Evolutionary conservation across 1,140 invertebrate species (phyloP).

Genomic region (Scylla paramamosain): DNA sequence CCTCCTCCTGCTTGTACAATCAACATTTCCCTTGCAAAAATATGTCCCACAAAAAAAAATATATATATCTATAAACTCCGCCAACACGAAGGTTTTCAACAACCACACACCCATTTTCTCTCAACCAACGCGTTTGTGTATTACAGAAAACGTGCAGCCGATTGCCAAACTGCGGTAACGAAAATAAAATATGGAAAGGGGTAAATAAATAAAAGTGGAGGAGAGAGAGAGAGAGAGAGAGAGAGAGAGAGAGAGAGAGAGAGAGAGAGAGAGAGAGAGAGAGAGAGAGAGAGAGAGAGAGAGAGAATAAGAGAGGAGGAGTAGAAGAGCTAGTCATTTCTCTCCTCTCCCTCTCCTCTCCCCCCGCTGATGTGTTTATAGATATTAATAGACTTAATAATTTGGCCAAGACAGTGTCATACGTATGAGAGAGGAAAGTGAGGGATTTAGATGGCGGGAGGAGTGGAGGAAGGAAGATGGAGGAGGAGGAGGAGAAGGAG

Average conservation of each 20-base stretch:
- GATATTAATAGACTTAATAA: conserved; percentile 4
- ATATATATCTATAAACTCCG: no score
- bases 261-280: neutral
- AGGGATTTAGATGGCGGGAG: neutral
- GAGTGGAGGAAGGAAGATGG: neutral
- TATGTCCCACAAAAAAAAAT: no score
- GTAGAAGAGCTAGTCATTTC: neutral
- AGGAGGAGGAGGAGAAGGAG: neutral
- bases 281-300: neutral
- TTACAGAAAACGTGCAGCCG: neutral
- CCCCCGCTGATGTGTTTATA: neutral
- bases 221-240: neutral
- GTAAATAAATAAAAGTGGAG: neutral
- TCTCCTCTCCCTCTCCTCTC: neutral
- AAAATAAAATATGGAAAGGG: neutral
- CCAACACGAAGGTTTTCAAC: neutral
- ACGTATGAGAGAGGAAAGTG: neutral
- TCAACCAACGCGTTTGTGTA: neutral
- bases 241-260: neutral
- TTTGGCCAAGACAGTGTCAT: neutral
- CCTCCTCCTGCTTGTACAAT: no score
- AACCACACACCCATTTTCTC: neutral
- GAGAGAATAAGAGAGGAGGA: neutral
- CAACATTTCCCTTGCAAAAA: no score
- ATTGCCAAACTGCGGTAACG: neutral